These are phyloP conservation scores for Zoanthus sansibaricus DNA, from an alignment of 92 coral and sea anemone genomes.

Conservation along the genomic window DNA sequence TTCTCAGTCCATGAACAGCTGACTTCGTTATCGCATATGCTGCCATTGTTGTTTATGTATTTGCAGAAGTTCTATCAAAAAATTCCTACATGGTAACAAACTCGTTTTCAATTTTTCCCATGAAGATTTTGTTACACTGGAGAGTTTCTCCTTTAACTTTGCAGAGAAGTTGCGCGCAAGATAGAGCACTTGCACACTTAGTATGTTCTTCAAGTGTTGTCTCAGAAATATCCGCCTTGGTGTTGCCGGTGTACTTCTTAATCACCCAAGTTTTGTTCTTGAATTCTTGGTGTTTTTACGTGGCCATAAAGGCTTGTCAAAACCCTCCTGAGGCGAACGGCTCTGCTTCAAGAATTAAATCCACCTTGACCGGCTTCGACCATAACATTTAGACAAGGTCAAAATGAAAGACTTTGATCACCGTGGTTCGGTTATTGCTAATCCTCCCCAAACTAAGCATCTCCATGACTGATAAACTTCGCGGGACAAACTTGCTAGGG, in stretches of 20 bases:
- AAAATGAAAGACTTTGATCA: constrained; percentile 26
- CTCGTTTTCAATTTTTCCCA: constrained; percentile 23
- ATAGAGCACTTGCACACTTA: constrained; percentile 13
- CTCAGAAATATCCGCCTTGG: constrained; percentile 22
- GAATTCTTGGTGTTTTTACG: constrained; percentile 5
- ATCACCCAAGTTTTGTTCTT: constrained; percentile 14
- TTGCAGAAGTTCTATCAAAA: constrained; percentile 14
- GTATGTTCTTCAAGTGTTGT: constrained; percentile 38
- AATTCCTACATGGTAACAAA: constrained; percentile 20
- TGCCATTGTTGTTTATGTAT: constrained; percentile 24
- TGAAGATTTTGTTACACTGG: constrained; percentile 29
- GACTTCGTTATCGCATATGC: constrained; percentile 21
- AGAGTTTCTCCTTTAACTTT: constrained; percentile 36
- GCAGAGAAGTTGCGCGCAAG: constrained; percentile 36
- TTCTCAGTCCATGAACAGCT: constrained; percentile 18
- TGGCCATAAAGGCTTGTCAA: constrained; percentile 3
- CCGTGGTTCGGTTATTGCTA: constrained; percentile 11
- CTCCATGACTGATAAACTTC: constrained; percentile 10
- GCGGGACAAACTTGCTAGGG: constrained; percentile 10
- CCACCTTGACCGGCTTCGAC: constrained; percentile 16
- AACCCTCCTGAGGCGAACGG: constrained; percentile 24
- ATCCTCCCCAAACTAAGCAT: constrained; percentile 6
- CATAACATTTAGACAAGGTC: constrained; percentile 15
- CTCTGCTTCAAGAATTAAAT: neutral
- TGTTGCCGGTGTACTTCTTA: constrained; percentile 20